A percentile compares a stretch with the other conserved stretches of the same genome.
These are phyloP conservation scores for Callithrix jacchus DNA, from an alignment of 2,113 vertebrate genomes.

Conservation along the genomic window DNA sequence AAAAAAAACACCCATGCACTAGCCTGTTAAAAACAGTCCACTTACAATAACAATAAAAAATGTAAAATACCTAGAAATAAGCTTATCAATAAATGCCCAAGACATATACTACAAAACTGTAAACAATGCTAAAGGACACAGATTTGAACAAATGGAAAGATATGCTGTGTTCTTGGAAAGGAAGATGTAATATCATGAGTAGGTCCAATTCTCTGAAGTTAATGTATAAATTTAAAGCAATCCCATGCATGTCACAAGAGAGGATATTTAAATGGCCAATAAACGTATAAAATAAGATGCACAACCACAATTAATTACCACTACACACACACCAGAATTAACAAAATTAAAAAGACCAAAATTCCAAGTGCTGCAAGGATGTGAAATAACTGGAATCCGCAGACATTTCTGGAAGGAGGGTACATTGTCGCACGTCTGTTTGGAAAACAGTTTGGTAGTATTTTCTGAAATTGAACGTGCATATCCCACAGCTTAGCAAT, in stretches of 20 bases:
- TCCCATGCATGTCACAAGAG: not conserved
- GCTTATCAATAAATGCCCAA: not conserved
- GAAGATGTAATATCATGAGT: not conserved
- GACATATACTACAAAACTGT: not conserved
- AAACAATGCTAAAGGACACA: not conserved
- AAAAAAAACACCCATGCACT: too few species aligned
- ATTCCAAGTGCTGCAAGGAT: not conserved
- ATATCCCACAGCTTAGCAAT: not conserved
- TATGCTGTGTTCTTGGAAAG: not conserved
- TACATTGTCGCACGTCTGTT: not conserved
- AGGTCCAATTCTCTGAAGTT: not conserved
- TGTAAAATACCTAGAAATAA: not conserved
- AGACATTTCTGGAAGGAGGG: not conserved
- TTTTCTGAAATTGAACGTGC: not conserved
- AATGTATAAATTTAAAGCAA: not conserved
- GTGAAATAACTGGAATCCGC: not conserved
- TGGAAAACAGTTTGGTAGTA: not conserved
- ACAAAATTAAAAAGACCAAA: not conserved
- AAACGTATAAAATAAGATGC: not conserved
- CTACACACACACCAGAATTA: not conserved
- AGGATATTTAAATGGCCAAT: constrained; percentile 16
- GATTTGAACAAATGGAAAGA: constrained; percentile 11
- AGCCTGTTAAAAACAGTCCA: not conserved
- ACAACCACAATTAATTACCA: not conserved
- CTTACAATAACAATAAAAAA: not conserved